These are phyloP conservation scores for Zaprionus kolodkinae DNA, from an alignment of 1,140 invertebrate genomes.

Conservation along the genomic window DNA sequence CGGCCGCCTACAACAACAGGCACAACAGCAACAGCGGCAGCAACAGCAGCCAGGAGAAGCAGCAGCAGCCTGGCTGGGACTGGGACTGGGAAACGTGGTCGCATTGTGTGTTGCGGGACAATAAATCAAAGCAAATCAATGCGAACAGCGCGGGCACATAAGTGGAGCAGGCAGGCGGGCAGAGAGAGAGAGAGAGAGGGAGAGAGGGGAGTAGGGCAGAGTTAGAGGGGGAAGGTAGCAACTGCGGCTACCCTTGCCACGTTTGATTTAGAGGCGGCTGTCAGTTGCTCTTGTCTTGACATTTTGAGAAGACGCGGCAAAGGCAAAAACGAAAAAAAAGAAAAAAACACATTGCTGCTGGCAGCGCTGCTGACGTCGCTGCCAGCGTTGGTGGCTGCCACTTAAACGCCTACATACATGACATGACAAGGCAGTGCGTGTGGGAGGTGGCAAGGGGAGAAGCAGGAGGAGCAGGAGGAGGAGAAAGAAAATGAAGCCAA, in stretches of 20 bases:
- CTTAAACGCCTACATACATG: constrained; percentile 64
- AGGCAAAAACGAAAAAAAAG: constrained; percentile 6
- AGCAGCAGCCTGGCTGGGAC: neutral
- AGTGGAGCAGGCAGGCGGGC: constrained; percentile 4
- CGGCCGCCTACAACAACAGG: neutral
- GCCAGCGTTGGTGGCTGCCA: constrained; percentile 32
- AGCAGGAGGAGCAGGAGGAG: neutral
- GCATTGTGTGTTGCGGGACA: constrained; percentile 65
- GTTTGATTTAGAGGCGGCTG: constrained; percentile 58
- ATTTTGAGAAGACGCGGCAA: constrained; percentile 14
- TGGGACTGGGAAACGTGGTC: constrained; percentile 48
- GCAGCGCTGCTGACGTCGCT: constrained; percentile 23
- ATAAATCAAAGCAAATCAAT: constrained; percentile 84
- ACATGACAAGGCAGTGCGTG: constrained; percentile 45
- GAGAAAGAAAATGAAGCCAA: constrained; percentile 13
- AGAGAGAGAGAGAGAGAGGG: neutral
- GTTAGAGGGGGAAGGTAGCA: no score
- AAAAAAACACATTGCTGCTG: constrained; percentile 11
- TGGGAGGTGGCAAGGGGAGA: constrained; percentile 9
- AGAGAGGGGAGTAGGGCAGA: constrained; percentile 11
- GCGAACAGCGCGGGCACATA: constrained; percentile 43
- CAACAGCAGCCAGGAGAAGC: no score
- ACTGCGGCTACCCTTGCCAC: constrained; percentile 3
- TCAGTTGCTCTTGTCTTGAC: constrained; percentile 30
- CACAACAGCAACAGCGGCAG: constrained; percentile 10